Evolutionary conservation across 2,797 vertebrate species (phyloP).

Genomic region (Chrysocyon brachyurus): DNA sequence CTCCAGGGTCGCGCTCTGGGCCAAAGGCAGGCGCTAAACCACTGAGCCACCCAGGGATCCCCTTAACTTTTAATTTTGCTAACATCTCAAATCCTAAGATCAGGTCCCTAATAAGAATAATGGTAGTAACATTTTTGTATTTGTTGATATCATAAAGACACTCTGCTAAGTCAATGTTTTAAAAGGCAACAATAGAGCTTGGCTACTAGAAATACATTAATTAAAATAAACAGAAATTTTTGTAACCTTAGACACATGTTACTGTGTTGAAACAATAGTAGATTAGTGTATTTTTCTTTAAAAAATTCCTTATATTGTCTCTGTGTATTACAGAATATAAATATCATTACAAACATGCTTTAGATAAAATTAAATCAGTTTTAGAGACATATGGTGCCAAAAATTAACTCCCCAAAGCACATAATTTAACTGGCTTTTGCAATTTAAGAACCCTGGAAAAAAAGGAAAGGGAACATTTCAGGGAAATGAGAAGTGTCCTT

Average conservation of each 20-base stretch:
- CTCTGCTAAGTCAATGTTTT: not conserved
- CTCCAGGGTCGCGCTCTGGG: too few species aligned
- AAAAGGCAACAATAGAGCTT: not conserved
- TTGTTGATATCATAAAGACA: not conserved
- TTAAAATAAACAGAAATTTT: not conserved
- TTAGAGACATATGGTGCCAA: constrained; percentile 82
- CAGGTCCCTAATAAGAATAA: not conserved
- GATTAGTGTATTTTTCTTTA: not conserved
- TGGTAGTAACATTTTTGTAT: not conserved
- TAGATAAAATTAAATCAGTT: constrained; percentile 81
- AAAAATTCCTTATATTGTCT: constrained; percentile 50
- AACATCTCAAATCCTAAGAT: not conserved
- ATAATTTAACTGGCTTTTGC: constrained; percentile 81
- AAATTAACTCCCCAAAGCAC: constrained; percentile 82
- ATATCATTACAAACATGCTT: constrained; percentile 69
- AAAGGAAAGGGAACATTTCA: constrained; percentile 74
- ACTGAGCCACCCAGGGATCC: too few species aligned
- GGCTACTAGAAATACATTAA: constrained; percentile 19
- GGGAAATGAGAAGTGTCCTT: constrained; percentile 83
- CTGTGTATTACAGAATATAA: constrained; percentile 68
- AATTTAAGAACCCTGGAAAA: constrained; percentile 77
- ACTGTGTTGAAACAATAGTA: not conserved
- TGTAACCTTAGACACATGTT: not conserved
- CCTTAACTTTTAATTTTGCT: not conserved
- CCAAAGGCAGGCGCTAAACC: too few species aligned